phyloP scores from a whole-genome alignment of 92 coral and sea anemone species.

The Isaurus tuberculatus region DNA sequence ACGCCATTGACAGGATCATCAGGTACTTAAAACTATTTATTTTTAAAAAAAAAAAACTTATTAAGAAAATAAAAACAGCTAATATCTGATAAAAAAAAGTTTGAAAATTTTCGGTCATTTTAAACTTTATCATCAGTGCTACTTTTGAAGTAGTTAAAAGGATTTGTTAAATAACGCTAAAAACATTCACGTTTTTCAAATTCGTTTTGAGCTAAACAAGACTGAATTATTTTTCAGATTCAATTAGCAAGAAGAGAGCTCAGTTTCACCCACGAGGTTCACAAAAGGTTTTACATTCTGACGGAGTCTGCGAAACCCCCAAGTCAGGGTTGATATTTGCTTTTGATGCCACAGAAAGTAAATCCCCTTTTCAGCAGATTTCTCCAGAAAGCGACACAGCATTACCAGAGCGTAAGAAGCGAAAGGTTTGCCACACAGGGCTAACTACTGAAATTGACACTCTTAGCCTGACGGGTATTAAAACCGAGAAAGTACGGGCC shows the following conservation, averaged over 20 bases:
- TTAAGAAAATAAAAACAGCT: neutral
- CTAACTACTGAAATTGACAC: conserved; percentile 80
- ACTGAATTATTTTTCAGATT: neutral
- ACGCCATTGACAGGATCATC: conserved; percentile 62
- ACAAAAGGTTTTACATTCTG: conserved; percentile 62
- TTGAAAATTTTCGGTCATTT: too few species aligned
- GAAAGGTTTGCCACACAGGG: conserved; percentile 76
- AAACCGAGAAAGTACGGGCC: conserved; percentile 17
- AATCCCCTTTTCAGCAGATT: neutral
- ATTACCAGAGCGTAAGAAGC: conserved; percentile 75
- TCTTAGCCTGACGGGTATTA: conserved; percentile 37
- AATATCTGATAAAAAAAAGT: too few species aligned
- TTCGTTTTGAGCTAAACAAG: too few species aligned
- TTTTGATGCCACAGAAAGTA: conserved; percentile 15
- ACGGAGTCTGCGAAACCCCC: conserved; percentile 55
- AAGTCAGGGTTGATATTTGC: conserved; percentile 44
- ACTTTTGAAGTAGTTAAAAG: too few species aligned
- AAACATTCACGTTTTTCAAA: too few species aligned
- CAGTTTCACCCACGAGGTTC: conserved; percentile 70
- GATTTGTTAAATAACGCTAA: too few species aligned
- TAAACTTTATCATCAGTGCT: too few species aligned
- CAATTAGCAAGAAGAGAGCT: conserved; percentile 65
- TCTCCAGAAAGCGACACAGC: conserved; percentile 67
- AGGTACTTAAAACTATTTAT: neutral
- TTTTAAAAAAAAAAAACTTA: neutral